Base-by-base conservation (phyloP, 2,113 vertebrate species). In the Grallaria varia region DNA sequence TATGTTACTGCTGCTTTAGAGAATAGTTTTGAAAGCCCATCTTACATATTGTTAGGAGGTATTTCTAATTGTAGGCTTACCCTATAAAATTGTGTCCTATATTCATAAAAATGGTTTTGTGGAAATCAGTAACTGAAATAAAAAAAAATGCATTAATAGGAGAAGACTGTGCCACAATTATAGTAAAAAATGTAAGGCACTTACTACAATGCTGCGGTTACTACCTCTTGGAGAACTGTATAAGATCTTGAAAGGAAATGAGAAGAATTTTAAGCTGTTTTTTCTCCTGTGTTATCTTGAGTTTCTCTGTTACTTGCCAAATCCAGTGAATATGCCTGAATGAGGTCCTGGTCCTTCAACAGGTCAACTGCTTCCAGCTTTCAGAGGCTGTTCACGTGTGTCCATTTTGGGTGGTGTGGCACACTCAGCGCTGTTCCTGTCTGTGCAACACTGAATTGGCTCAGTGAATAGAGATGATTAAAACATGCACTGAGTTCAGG, bases 381-480 rank as follows among this genome's bases (percentile, higher is more conserved):
- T 35, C 9, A 4, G 71, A 27, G 30, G 55, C 7, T 4, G 44
- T 49, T 62, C 30, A 19, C 0, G 0, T 25, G 21, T 45, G 80
- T n/a, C 33, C 0, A 1, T 33, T 19, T 37, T 10, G 2, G 1
- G 16, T 37, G 35, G 39, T 12, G 40, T 67, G 56, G 68, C 39
- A n/a, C 0, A 2, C n/a, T 28, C 8, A 13, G 35, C 53, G 33
- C 71, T 9, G 35, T 67, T 62, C 42, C 23, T 16, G 11, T 45
- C 35, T 15, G 35, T 42, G 71, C 56, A 59, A 25, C 10, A 4
- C 2, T 40, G 55, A 40, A 45, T 53, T 30, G 60, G 39, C 63
- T 84, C 0, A 0, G 25, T 20, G 68, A 75, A 63, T 37, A 28
- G 9, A 23, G 44, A 35, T 52, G 13, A 42, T 72, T 58, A 52